Evolutionary conservation across 53 echinoderm and acorn worm genomes (phyloP), one percentile per base, ranked within the genome.

Genomic region (Echinometra lucunter): DNA sequence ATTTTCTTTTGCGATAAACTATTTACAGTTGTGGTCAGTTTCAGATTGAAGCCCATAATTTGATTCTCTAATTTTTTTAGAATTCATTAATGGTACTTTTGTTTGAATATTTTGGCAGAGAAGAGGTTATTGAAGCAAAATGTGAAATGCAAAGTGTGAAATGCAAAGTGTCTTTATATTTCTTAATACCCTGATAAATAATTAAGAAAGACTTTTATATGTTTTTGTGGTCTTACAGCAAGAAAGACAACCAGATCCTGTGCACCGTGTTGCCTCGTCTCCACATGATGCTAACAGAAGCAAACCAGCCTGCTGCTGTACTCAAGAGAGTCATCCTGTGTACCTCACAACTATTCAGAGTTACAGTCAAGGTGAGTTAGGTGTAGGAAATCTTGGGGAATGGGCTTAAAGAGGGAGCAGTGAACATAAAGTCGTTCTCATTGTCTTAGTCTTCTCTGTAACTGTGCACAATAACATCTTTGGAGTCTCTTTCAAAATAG

Each of bases 241-340:
- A 96, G 92, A 98, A 98, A 89, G 99, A 99, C 85, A 97, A 97
- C 47, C 96, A 96, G 57, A 94, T 99, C 74, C 87, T 99, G 66
- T 95, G 96, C 75, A 99, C 95, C 32, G 99, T 98, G 60, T 95
- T 96, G n/a, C 96, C 98, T 21, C 97, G 97, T 45, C 96, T 99
- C 10, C 98, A 97, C 94, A 95, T 97, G 95, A 98, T 99, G 93
- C 80, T 99, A 35, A 96, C 96, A 56, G 97, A 99, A 74, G 92
- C 89, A 4, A 94, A 92, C 17, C 97, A 98, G 89, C 95, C 96
- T 91, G 96, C 97, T 17, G 95, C 96, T 11, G 99, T 99, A 75
- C 87, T 98, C 60, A 99, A 99, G 97, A 98, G 95, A 74, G 96
- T 98, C 82, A 99, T 99, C 69, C 82, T 99, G 49, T 99, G 97